Conservation (phyloP, 2,113 vertebrate genomes). For the Martes martes region DNA sequence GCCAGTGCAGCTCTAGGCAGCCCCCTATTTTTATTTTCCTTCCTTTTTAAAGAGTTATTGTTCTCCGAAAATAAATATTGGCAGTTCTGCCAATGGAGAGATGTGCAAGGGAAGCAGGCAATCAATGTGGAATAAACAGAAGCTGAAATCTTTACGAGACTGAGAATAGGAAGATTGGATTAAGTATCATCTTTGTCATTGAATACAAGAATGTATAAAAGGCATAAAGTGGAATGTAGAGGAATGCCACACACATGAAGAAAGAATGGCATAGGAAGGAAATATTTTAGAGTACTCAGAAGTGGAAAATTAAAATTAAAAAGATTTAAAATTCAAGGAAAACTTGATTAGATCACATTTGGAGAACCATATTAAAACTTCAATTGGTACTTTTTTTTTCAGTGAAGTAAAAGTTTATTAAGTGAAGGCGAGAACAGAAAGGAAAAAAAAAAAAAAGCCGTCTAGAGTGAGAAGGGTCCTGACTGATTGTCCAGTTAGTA, state of each 20-base stretch:
- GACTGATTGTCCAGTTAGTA: neutral
- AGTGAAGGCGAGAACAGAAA: neutral
- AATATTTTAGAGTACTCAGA: neutral
- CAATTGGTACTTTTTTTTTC: neutral
- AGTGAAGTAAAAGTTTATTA: neutral
- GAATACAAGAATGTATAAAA: neutral
- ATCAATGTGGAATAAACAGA: slow-evolving; percentile 20
- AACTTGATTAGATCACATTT: neutral
- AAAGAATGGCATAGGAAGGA: neutral
- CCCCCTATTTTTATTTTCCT: slow-evolving; percentile 17
- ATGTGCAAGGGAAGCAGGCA: neutral
- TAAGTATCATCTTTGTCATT: neutral
- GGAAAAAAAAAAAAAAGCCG: neutral
- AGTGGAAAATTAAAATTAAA: neutral
- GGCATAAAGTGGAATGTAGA: neutral
- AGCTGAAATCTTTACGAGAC: neutral
- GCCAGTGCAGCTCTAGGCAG: neutral
- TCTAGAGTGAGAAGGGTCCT: neutral
- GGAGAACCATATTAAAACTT: neutral
- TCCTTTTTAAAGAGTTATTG: slow-evolving; percentile 20
- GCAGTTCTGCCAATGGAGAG: slow-evolving; percentile 20
- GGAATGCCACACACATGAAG: neutral
- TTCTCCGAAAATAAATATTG: slow-evolving; percentile 55
- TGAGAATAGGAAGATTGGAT: neutral
- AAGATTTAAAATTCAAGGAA: neutral